phyloP scores from a whole-genome alignment of 2,888 invertebrate species.

The Podabrus alpinus region DNA sequence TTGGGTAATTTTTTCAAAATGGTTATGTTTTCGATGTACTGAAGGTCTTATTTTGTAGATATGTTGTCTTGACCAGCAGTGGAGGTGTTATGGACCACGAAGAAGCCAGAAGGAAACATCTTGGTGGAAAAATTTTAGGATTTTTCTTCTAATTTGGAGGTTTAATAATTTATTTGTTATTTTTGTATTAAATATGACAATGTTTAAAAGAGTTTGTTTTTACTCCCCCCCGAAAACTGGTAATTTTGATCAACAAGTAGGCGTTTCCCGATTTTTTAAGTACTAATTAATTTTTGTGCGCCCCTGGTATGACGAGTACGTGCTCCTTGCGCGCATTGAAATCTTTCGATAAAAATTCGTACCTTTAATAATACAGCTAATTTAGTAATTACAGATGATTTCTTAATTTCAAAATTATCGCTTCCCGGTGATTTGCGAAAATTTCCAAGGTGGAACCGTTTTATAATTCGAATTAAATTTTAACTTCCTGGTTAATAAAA shows the following conservation, averaged over 20 bases:
- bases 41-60: constrained; percentile 62
- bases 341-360: neutral
- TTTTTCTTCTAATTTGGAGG: constrained; percentile 90
- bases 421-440: neutral
- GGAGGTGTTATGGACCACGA: constrained; percentile 99
- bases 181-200: neutral
- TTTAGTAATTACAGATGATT: neutral
- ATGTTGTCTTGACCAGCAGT: constrained; percentile 96
- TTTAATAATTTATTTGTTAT: constrained; percentile 41
- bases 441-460: neutral
- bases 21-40: neutral
- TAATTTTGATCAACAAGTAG: neutral
- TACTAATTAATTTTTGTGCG: neutral
- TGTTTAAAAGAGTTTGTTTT: neutral
- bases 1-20: constrained; percentile 76
- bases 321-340: neutral
- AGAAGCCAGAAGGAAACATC: constrained; percentile 99
- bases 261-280: neutral
- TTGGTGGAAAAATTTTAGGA: constrained; percentile 99
- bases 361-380: neutral
- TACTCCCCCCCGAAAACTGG: neutral
- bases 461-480: too few relatives aligned
- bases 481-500: neutral
- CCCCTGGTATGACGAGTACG: neutral
- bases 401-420: neutral